Evolutionary conservation across 1,140 invertebrate species (phyloP), one percentile per base, ranked within the genome.

Genomic region (Penaeus japonicus): DNA sequence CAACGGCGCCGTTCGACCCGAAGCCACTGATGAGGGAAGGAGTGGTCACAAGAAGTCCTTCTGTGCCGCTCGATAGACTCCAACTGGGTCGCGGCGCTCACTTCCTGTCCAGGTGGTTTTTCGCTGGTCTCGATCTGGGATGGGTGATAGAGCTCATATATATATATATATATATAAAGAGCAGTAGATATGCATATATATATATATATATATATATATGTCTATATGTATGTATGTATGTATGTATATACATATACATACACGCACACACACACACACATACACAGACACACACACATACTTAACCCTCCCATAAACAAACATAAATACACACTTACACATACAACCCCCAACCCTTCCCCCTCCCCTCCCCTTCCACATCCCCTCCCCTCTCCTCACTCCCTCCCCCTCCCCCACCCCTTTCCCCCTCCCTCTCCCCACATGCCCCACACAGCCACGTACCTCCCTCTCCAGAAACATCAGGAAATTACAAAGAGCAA

Each of bases 11-110:
- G 93, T 99, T 97, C 15, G 96, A 93, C 0, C 97, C 98, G 91
- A 96, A 98, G 1, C 96, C 97, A 1, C 96, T 97, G 77, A 99
- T 97, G 0, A 98, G 99, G 30, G 95, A 99, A 98, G 92, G 95
- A 95, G 18, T 96, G 93, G 0, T 96, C 96, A n/a, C 84, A 95
- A 91, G 91, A 92, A 95, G 84, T 93, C 92, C 47, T 94, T 94
- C 92, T 96, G 96, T 73, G 95, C 95, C 20, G 94, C 94, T 18
- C 96, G 93, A 87, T 94, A 95, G 94, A 92, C 90, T 96, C 95
- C 2, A 96, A 92, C 70, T 94, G 93, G 32, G 94, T 93, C 1
- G 94, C 95, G 15, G 96, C 94, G 90, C 95, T 94, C 89, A 95
- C n/a, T 91, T 92, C 97, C 96, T 82, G 95, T 94, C 93, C 95